Evolutionary conservation across 2,113 vertebrate species (phyloP), one percentile per base, ranked within the genome.

Genomic region (Xiphophorus maculatus): DNA sequence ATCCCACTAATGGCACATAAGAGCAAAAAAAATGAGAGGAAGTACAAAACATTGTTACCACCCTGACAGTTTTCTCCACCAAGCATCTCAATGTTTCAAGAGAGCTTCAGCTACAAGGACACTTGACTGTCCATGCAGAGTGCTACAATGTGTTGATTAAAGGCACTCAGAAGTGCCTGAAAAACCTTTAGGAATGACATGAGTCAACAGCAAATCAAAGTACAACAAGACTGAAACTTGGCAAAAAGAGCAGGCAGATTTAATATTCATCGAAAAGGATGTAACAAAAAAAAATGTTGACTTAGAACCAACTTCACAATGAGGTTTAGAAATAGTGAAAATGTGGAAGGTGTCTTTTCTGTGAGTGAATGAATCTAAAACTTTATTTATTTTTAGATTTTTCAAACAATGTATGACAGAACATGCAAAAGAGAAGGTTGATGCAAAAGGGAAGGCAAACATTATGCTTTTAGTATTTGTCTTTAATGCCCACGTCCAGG

Each of bases 81-180:
- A 72, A 22, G 28, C 48, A 27, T 22, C 61, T 79, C 14, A 1
- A 5, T 44, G 25, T 54, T 74, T 84, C 19, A 61, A 80, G 61
- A 70, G 33, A 76, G 66, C 71, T 69, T 81, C 19, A 74, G 64
- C 61, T 66, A 79, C 71, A 82, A 85, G 83, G 74, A 86, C 84
- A 62, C 83, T 84, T 35, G 69, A 81, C 44, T 54, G 40, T 82
- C 68, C 63, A 29, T 37, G 68, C 37, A n/a, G 70, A 63, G 71
- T 84, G 60, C 66, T 42, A 73, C 84, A 87, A 90, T 86, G 84
- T 88, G 86, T 76, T 79, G 84, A 88, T 88, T 82, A 83, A 89
- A 74, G 77, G 63, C 79, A 78, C 83, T 89, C 83, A 77, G 75
- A 82, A 74, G 66, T 71, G 81, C 77, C 72, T 80, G 60, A 90